Evolutionary conservation across 2,888 invertebrate genomes (phyloP).

Genomic region (Galerucella nymphaeae): DNA sequence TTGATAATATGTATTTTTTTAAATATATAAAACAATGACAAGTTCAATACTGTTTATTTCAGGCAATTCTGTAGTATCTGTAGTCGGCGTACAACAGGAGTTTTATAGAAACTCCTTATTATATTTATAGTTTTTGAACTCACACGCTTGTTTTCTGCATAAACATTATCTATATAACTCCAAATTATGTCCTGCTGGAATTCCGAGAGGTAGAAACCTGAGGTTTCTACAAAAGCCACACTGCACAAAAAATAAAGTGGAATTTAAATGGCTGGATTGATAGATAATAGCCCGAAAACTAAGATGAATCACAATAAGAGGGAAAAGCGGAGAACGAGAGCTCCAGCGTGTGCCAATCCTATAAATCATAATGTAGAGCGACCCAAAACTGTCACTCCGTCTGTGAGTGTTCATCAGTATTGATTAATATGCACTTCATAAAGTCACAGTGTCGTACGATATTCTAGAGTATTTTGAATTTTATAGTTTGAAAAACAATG

Average conservation of each 20-base stretch:
- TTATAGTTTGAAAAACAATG: neutral
- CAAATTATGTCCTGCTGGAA: neutral
- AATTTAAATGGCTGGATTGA: conserved; percentile 43
- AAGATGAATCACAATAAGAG: conserved; percentile 21
- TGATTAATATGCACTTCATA: conserved; percentile 58
- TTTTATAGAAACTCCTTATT: no score
- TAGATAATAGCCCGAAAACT: conserved; percentile 42
- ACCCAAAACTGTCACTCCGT: conserved; percentile 54
- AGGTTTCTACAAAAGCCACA: conserved; percentile 4
- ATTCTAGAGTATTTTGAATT: neutral
- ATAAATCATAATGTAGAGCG: conserved; percentile 53
- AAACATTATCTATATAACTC: neutral
- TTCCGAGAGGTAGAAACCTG: neutral
- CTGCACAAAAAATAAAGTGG: conserved; percentile 29
- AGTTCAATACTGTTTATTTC: no score
- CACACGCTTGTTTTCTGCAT: no score
- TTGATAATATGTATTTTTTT: no score
- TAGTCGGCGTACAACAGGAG: no score
- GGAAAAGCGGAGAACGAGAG: conserved; percentile 35
- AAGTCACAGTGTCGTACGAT: conserved; percentile 32
- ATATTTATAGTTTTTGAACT: no score
- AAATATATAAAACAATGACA: no score
- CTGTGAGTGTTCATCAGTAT: conserved; percentile 57
- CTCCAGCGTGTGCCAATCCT: conserved; percentile 29
- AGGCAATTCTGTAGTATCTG: no score